phyloP scores from a whole-genome alignment of 2,797 vertebrate genomes.

The Lepilemur septentrionalis region DNA sequence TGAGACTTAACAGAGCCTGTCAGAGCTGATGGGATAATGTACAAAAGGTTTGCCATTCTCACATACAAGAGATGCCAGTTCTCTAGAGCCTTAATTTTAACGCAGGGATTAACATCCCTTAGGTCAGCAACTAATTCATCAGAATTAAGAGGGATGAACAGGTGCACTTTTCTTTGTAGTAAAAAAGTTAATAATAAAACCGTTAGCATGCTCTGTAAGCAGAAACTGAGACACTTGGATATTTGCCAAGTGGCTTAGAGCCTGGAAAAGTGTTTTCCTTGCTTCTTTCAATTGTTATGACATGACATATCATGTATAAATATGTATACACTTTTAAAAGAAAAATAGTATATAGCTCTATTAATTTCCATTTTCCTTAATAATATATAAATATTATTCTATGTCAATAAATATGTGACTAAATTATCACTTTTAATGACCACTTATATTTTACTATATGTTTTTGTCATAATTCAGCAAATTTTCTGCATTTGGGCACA shows the following conservation, averaged over 20 bases:
- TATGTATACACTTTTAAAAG: not conserved
- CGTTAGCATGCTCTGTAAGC: not conserved
- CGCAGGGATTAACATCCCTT: not conserved
- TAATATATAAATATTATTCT: not conserved
- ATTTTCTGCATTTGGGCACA: not conserved
- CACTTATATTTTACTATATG: not conserved
- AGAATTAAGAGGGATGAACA: slow-evolving; percentile 38
- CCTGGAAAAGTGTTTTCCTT: not conserved
- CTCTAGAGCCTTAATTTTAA: slow-evolving; percentile 26
- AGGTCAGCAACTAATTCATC: slow-evolving; percentile 36
- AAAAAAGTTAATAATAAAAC: slow-evolving; percentile 23
- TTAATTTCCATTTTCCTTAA: not conserved
- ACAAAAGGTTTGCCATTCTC: slow-evolving; percentile 26
- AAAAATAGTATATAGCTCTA: not conserved
- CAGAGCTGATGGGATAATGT: slow-evolving; percentile 48
- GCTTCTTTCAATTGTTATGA: not conserved
- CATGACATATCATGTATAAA: not conserved
- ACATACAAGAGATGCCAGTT: not conserved
- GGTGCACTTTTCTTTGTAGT: slow-evolving; percentile 38
- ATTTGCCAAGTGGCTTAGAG: not conserved
- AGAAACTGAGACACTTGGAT: not conserved
- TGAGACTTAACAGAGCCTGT: slow-evolving; percentile 59
- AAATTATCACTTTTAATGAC: not conserved
- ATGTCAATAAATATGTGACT: not conserved
- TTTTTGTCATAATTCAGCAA: slow-evolving; percentile 7